Evolutionary conservation across 2,888 invertebrate genomes (phyloP).

Genomic region (Thymelicus sylvestris): DNA sequence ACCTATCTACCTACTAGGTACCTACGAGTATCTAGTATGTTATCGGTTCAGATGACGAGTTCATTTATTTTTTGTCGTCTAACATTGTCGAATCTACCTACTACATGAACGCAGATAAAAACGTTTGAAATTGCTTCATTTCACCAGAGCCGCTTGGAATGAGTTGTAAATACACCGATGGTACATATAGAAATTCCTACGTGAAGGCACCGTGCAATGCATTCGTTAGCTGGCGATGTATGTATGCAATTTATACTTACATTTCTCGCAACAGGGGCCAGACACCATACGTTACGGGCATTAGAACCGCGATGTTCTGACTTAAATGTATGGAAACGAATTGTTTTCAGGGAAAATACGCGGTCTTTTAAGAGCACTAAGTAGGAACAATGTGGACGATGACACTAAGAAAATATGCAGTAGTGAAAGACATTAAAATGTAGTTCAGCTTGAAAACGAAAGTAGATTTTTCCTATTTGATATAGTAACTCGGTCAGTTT

Average conservation of each 20-base stretch:
- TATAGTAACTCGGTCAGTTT: too few relatives aligned
- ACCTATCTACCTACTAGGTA: too few relatives aligned
- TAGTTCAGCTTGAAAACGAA: too few relatives aligned
- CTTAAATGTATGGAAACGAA: conserved; percentile 22
- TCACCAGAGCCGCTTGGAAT: conserved; percentile 12
- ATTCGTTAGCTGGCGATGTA: conserved; percentile 45
- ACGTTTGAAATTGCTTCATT: neutral
- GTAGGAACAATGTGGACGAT: neutral
- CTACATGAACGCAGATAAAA: neutral
- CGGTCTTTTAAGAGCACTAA: neutral
- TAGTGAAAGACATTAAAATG: too few relatives aligned
- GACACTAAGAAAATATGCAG: too few relatives aligned
- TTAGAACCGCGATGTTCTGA: conserved; percentile 42
- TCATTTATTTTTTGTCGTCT: too few relatives aligned
- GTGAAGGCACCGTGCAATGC: conserved; percentile 10
- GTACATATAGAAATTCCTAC: conserved; percentile 15
- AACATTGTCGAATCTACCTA: too few relatives aligned
- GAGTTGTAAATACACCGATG: conserved; percentile 11
- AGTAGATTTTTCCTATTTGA: too few relatives aligned
- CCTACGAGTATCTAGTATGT: too few relatives aligned
- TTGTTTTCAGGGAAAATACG: conserved; percentile 1
- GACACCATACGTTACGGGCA: conserved; percentile 50
- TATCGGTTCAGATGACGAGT: too few relatives aligned
- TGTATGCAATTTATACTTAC: conserved; percentile 66
- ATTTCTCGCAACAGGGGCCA: conserved; percentile 66